Base-by-base conservation (phyloP, 2,888 invertebrate species). In the Diadegma fenestrale region DNA sequence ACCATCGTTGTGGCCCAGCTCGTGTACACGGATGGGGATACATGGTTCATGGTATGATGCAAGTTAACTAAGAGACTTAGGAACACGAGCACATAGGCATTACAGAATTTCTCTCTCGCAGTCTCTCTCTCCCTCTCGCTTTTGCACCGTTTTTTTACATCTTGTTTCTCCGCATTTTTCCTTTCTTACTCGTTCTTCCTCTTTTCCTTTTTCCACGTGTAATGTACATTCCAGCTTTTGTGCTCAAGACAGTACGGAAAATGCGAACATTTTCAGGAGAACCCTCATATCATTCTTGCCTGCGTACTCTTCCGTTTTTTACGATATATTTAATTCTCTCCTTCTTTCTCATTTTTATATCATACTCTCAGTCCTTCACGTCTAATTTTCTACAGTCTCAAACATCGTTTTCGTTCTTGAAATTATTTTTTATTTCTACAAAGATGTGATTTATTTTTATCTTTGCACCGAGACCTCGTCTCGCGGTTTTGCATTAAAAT, bases 11-110 rank as follows among this genome's bases (percentile, higher is more conserved):
- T 19, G 41, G 19, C 77, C 45, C 43, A 41, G 43, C 22, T 66
- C 69, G 33, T 79, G 79, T 79, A 63, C 58, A 69, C 54, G 69
- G 68, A 58, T 58, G 73, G 26, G 43, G 43, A 58, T 73, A 61
- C 73, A 73, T 26, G 58, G 58, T 33, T 73, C 73, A 43, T 26
- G 43, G 43, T 58, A 73, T 73, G 58, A 58, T 8, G 41, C 61
- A 41, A 73, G 58, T 37, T 58, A 58, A 73, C 73, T 61, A 73
- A 61, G 73, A 73, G 73, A 61, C 61, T 61, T 48, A 48, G 69
- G 48, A 69, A 69, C 69, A 48, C 30, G 33, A 51, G 30, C 48
- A 33, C 30, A 69, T 14, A 26, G 14, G 26, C 69, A 69, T 33
- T 51, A 26, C 22, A 30, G 68, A 17, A 26, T 22, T 43, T 8